Percentiles rank a stretch among this genome's conserved stretches.
Evolutionary conservation across 1,140 invertebrate species (phyloP).

Genomic region (Drosophila dunni): DNA sequence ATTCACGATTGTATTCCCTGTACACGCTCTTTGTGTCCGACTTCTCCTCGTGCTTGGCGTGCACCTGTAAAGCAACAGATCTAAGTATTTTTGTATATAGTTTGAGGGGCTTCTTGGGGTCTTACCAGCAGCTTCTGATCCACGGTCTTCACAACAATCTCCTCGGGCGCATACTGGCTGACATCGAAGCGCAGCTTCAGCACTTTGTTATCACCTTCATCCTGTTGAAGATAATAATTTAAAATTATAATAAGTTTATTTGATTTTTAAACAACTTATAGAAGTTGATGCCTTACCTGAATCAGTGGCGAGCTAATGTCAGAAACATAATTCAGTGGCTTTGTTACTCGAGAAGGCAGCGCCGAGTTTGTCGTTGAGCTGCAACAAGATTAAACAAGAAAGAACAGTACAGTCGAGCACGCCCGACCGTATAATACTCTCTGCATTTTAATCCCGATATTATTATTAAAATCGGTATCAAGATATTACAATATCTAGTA

Average conservation of each 20-base stretch:
- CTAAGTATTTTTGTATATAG: conserved; percentile 2
- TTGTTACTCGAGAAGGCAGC: conserved; percentile 76
- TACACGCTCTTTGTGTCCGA: conserved; percentile 97
- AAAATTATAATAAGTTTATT: not conserved
- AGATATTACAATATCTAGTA: too few relatives aligned
- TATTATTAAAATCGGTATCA: too few relatives aligned
- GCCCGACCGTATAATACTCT: too few relatives aligned
- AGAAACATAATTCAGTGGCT: conserved; percentile 83
- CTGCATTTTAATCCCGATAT: too few relatives aligned
- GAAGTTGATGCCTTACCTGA: conserved; percentile 80
- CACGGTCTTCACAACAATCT: conserved; percentile 98
- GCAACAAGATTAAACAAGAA: too few relatives aligned
- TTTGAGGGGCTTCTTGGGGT: conserved; percentile 18
- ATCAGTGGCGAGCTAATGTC: conserved; percentile 96
- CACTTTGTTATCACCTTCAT: conserved; percentile 95
- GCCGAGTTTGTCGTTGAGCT: conserved; percentile 87
- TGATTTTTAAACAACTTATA: not conserved
- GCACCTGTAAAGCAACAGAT: conserved; percentile 89
- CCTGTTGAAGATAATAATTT: conserved; percentile 85
- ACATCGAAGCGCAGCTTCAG: conserved; percentile 97
- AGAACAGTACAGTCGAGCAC: too few relatives aligned
- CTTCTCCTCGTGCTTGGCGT: conserved; percentile 98
- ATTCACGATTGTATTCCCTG: conserved; percentile 98
- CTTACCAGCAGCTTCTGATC: conserved; percentile 97
- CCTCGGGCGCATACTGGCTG: conserved; percentile 96